These are phyloP conservation scores for Lagocephalus sceleratus DNA, from an alignment of 2,797 vertebrate species.

Conservation along the genomic window DNA sequence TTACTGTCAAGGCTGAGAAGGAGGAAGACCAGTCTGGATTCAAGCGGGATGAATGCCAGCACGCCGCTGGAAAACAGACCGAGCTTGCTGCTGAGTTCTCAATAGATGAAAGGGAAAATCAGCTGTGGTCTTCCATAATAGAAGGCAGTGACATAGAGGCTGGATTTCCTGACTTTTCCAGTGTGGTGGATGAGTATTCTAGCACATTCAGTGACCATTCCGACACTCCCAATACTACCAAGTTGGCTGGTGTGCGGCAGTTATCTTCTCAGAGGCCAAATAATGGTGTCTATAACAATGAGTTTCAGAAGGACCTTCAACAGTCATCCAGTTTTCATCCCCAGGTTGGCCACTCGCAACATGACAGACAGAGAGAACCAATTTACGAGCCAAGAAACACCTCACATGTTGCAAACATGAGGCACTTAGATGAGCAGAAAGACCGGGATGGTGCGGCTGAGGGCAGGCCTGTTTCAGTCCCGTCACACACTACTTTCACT, in stretches of 20 bases:
- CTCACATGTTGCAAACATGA: constrained; percentile 9
- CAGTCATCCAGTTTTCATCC: constrained; percentile 54
- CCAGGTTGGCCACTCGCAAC: constrained; percentile 19
- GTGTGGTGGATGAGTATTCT: constrained; percentile 69
- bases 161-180: constrained; percentile 67
- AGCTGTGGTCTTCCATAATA: constrained; percentile 71
- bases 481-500: constrained; percentile 34
- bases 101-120: constrained; percentile 62
- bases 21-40: constrained; percentile 47
- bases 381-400: constrained; percentile 37
- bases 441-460: constrained; percentile 23
- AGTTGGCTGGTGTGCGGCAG: constrained; percentile 22
- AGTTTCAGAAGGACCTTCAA: constrained; percentile 50
- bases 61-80: constrained; percentile 45
- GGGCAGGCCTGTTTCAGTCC: constrained; percentile 2
- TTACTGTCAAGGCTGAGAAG: constrained; percentile 69
- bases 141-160: constrained; percentile 65
- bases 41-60: constrained; percentile 57
- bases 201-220: constrained; percentile 47
- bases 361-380: constrained; percentile 46
- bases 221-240: constrained; percentile 31
- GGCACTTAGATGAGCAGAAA: background rate
- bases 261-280: constrained; percentile 48
- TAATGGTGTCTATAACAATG: constrained; percentile 50
- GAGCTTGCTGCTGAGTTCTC: constrained; percentile 49